Evolutionary conservation across 2,888 invertebrate genomes (phyloP), one percentile per base, ranked within the genome.

Genomic region (Hoplodrina ambigua): DNA sequence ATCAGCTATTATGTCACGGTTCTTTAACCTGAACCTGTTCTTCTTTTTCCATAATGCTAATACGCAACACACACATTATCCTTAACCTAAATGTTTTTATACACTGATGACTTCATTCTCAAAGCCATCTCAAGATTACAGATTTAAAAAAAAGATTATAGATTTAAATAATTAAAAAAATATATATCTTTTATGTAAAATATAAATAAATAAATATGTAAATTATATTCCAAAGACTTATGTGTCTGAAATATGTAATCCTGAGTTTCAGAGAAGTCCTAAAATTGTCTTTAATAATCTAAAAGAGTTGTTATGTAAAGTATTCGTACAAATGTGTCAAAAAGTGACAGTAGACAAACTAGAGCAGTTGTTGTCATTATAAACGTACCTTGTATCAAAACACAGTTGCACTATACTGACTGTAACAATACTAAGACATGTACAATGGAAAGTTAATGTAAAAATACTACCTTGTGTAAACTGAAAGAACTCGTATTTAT

Each of bases 401-500:
- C 49, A 61, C 41, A 54, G 13, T 37, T 13, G n/a, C 55, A 44
- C 63, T 19, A 5, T 15, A 20, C 4, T 5, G 2, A 44, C n/a
- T 53, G 41, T 33, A 20, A 30, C 10, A 37, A 19, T 50, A 63
- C 65, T 55, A 61, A 25, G 25, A 25, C 25, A 25, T 37, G 50
- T 55, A 73, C 65, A 73, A 49, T 11, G 11, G 8, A 44, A 53
- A 78, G 41, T 37, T n/a, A 53, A 25, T 60, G 20, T 19, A 58
- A 55, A 33, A 20, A 41, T 44, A 56, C 41, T 11, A 20, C 7
- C n/a, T 44, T 49, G 44, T 4, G 37, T 52, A 33, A 60, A 72
- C 50, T 25, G 41, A 58, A 76, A 50, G n/a, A 59, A 41, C 71
- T 55, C 49, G 77, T 60, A 73, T 78, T 72, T 73, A 59, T 60